Base-by-base conservation (phyloP, 1,140 invertebrate species). In the Dryas iulia region DNA sequence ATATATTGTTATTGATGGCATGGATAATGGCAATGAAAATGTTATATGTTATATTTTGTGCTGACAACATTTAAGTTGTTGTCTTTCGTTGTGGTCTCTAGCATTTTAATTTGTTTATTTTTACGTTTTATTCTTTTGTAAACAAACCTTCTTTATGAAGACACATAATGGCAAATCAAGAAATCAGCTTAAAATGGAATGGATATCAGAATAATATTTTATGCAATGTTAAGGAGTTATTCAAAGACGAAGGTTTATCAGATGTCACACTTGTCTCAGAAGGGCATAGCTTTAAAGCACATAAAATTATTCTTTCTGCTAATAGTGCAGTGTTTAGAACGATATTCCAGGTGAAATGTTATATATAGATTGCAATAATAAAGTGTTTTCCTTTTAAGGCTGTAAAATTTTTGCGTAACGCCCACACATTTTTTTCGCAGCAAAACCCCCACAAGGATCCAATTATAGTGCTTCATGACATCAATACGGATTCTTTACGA, bases 301-400 rank as follows among this genome's bases (percentile, higher is more conserved):
- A 96, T 76, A 95, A 95, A 92, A 93, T 96, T 52, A 94, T 96
- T 74, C 84, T 96, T 3, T 95, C 95, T 6, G 95, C 95, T 1
- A 95, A 95, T 74, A 96, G 95, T 86, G 93, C 94, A 4, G 95
- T 95, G 77, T 96, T 96, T 84, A 94, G 92, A 75, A 93, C 93
- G 69, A 93, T 95, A 76, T 94, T 95, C 74, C 94, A 95, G 93
- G 94, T 95, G 83, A 73, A 35, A 67, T 47, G 10, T 47, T 47
- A 59, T 25, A 59, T 25, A 30, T 21, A 8, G 23, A 25, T 57
- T 11, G 6, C 5, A 35, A 33, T 57, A 28, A 39, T 35, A 12
- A 28, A 57, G 56, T 35, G 26, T 14, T 30, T 23, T 24, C 18
- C 28, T 14, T 56, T 64, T 57, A 65, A 28, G 31, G 54, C 18